A percentile compares a stretch with the other conserved stretches of the same genome.
Conservation (phyloP, 1,140 invertebrate genomes). For the Sinella curviseta region DNA sequence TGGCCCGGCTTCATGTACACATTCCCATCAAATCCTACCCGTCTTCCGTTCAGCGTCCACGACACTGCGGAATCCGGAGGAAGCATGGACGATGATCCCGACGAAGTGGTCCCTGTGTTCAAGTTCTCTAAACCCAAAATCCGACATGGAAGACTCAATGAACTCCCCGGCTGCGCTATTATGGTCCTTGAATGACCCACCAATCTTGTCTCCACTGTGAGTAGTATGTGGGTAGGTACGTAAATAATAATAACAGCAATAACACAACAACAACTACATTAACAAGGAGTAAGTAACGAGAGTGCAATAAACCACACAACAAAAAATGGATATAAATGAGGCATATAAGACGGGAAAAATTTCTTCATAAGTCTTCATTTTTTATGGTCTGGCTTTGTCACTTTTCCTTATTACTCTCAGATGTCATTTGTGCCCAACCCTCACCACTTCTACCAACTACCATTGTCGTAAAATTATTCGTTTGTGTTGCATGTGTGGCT, state of each 20-base stretch:
- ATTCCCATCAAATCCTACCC: slow-evolving; percentile 38
- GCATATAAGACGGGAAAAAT: not conserved
- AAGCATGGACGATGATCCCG: not conserved
- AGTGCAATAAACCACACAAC: not conserved
- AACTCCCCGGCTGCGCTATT: slow-evolving; percentile 46
- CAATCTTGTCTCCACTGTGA: slow-evolving; percentile 41
- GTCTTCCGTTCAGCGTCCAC: slow-evolving; percentile 38
- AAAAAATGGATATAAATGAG: slow-evolving; percentile 13
- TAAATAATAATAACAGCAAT: not conserved
- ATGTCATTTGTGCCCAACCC: not conserved
- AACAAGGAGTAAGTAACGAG: too few relatives aligned
- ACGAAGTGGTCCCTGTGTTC: not conserved
- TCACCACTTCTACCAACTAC: not conserved
- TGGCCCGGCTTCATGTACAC: slow-evolving; percentile 38
- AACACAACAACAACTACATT: not conserved
- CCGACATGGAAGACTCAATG: slow-evolving; percentile 41
- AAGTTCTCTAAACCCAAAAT: slow-evolving; percentile 23
- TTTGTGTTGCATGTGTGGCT: not conserved
- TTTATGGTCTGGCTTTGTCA: not conserved
- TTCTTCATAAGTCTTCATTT: not conserved
- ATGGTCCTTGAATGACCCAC: slow-evolving; percentile 36
- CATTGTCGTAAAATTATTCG: not conserved
- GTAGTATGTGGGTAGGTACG: not conserved
- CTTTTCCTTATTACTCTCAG: slow-evolving; percentile 5
- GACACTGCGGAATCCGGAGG: not conserved